phyloP scores from a whole-genome alignment of 2,888 invertebrate genomes.

The Noctua janthina region DNA sequence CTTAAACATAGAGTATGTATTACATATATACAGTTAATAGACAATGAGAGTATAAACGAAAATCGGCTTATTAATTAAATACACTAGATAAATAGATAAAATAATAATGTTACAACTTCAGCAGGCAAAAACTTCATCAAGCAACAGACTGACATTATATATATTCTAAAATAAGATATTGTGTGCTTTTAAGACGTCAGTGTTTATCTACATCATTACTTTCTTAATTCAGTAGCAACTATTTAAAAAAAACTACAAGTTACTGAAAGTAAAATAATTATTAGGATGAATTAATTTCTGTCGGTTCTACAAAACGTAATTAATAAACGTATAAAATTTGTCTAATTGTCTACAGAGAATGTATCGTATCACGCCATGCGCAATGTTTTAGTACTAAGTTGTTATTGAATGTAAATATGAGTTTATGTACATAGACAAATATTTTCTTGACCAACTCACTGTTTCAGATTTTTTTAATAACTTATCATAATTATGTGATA shows the following conservation, averaged over 20 bases:
- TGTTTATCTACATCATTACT: constrained; percentile 53
- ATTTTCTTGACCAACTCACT: constrained; percentile 52
- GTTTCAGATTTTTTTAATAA: constrained; percentile 59
- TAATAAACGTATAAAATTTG: constrained; percentile 32
- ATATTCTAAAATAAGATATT: constrained; percentile 20
- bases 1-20: constrained; percentile 28
- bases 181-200: constrained; percentile 12
- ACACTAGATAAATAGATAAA: constrained; percentile 38
- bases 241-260: constrained; percentile 40
- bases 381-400: constrained; percentile 50
- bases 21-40: constrained; percentile 60
- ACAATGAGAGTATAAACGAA: constrained; percentile 30
- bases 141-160: constrained; percentile 40
- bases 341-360: constrained; percentile 56
- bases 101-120: constrained; percentile 36
- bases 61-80: constrained; percentile 34
- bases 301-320: constrained; percentile 40
- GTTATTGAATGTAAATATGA: constrained; percentile 51
- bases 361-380: constrained; percentile 60
- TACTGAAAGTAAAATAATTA: constrained; percentile 47
- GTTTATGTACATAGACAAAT: constrained; percentile 60
- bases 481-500: not conserved
- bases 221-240: constrained; percentile 29
- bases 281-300: constrained; percentile 34
- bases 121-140: constrained; percentile 47